Evolutionary conservation across 2,113 vertebrate species (phyloP).

Genomic region (Plotosus lineatus): DNA sequence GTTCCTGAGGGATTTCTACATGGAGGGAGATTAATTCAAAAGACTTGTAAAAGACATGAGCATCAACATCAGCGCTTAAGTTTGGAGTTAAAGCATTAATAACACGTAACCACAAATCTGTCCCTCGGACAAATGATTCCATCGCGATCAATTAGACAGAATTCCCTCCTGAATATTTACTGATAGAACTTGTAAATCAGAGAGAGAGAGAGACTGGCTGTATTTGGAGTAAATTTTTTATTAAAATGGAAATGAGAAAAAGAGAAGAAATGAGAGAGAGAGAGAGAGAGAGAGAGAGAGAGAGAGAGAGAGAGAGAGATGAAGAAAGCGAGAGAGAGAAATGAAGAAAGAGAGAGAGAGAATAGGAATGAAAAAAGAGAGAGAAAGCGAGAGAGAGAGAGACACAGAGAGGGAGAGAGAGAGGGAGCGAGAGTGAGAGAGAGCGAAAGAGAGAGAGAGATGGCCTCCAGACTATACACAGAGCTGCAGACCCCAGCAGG

Average conservation of each 20-base stretch:
- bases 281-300: not conserved
- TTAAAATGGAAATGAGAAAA: not conserved
- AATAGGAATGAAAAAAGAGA: too few species aligned
- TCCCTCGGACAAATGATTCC: not conserved
- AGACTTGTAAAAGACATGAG: not conserved
- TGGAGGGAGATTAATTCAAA: not conserved
- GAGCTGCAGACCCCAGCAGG: slow-evolving; percentile 12
- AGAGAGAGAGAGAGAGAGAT: not conserved
- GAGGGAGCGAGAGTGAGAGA: too few species aligned
- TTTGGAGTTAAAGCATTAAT: not conserved
- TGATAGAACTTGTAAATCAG: not conserved
- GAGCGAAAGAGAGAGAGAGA: not conserved
- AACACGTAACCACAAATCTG: not conserved
- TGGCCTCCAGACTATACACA: not conserved
- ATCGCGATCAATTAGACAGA: not conserved
- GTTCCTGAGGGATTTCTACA: not conserved
- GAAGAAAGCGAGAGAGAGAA: not conserved
- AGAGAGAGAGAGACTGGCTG: too few species aligned
- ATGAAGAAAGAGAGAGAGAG: not conserved
- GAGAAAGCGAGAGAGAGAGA: not conserved
- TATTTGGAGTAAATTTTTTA: not conserved
- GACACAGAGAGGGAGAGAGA: not conserved
- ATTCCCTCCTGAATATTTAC: not conserved
- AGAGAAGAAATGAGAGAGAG: not conserved
- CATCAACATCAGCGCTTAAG: not conserved